Conservation (phyloP, 2,113 vertebrate species). For the Limnothrissa miodon region DNA sequence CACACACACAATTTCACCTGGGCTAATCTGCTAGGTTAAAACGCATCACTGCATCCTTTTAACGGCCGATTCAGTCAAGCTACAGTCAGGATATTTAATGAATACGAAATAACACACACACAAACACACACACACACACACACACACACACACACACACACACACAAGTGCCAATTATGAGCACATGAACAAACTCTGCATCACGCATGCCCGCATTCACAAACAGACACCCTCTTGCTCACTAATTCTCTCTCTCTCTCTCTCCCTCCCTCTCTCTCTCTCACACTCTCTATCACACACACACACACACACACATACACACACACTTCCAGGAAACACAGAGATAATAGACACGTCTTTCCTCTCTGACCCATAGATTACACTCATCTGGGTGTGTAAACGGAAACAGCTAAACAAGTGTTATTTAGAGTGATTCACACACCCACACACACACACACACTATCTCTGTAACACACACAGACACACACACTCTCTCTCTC, state of each 20-base stretch:
- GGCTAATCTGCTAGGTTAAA: slow-evolving; percentile 11
- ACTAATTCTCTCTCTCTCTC: no score
- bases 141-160: slow-evolving; percentile 38
- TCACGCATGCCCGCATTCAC: slow-evolving; percentile 44
- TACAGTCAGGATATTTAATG: slow-evolving; percentile 7
- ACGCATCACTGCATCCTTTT: slow-evolving; percentile 7
- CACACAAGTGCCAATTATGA: slow-evolving; percentile 36
- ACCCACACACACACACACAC: neutral
- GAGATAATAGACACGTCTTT: neutral
- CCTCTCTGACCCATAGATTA: neutral
- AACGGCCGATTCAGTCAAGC: slow-evolving; percentile 3
- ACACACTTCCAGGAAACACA: neutral
- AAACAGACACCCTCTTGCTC: slow-evolving; percentile 42
- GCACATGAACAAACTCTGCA: slow-evolving; percentile 41
- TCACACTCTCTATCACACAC: no score
- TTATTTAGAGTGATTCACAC: neutral
- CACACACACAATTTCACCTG: slow-evolving; percentile 21
- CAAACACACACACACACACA: neutral
- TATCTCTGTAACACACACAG: neutral
- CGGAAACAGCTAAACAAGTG: neutral
- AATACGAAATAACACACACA: neutral
- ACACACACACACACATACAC: neutral
- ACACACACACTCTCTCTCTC: neutral
- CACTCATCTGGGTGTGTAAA: neutral
- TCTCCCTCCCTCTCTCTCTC: neutral